phyloP scores from a whole-genome alignment of 2,797 vertebrate species.

The Helarctos malayanus region DNA sequence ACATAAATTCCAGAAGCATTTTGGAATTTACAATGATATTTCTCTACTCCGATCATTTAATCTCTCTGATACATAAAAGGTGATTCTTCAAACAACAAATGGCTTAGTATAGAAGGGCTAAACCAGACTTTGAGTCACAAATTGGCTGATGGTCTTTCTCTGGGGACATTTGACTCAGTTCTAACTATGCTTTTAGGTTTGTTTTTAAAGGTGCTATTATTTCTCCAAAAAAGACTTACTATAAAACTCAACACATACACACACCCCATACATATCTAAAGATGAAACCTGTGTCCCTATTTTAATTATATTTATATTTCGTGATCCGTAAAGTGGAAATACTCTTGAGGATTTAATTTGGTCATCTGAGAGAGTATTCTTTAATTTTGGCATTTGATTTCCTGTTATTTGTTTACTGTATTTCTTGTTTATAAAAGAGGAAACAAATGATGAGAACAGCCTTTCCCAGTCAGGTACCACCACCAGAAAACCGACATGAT shows the following conservation, averaged over 20 bases:
- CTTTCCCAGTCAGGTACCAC: not conserved
- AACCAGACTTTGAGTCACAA: slow-evolving; percentile 10
- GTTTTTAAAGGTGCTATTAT: not conserved
- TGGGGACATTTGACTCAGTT: not conserved
- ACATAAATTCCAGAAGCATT: slow-evolving; percentile 13
- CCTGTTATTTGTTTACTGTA: slow-evolving; percentile 30
- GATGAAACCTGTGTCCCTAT: not conserved
- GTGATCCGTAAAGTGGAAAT: slow-evolving; percentile 5
- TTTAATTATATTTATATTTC: slow-evolving; percentile 1
- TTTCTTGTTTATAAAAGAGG: slow-evolving; percentile 9
- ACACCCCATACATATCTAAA: not conserved
- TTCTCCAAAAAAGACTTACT: not conserved
- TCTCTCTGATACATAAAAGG: not conserved
- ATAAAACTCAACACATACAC: not conserved
- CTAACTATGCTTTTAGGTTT: not conserved
- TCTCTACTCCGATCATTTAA: not conserved
- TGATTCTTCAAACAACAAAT: slow-evolving; percentile 51
- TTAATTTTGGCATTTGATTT: slow-evolving; percentile 24
- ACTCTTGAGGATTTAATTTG: not conserved
- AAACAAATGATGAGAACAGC: slow-evolving; percentile 20
- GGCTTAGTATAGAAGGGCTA: slow-evolving; percentile 43
- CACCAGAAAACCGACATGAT: not conserved
- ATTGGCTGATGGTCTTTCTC: slow-evolving; percentile 9
- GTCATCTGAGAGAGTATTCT: slow-evolving; percentile 6
- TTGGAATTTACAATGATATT: slow-evolving; percentile 37